Percentiles rank a stretch among this genome's conserved stretches.
Evolutionary conservation across 2,888 invertebrate genomes (phyloP).

Genomic region (Lutraria lutraria): DNA sequence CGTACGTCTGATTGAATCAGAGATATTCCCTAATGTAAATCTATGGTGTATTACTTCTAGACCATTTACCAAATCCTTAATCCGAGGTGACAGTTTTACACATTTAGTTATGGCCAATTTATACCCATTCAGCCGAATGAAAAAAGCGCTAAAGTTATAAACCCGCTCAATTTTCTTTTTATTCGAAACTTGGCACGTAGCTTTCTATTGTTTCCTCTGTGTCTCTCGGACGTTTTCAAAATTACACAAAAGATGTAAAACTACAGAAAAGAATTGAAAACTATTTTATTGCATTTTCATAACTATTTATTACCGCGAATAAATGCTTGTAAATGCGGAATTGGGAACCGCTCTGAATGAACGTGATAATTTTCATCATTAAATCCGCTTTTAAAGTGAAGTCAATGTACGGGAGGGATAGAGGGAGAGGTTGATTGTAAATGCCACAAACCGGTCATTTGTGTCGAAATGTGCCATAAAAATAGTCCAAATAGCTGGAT

Average conservation of each 20-base stretch:
- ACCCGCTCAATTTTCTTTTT: conserved; percentile 47
- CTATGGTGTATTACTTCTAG: conserved; percentile 1
- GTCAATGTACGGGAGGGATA: conserved; percentile 8
- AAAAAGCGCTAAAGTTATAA: conserved; percentile 40
- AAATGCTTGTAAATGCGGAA: conserved; percentile 1
- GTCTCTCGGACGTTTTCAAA: conserved; percentile 21
- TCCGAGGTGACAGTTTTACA: conserved; percentile 53
- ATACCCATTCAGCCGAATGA: conserved; percentile 43
- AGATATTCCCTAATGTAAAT: not conserved
- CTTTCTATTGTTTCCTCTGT: conserved; percentile 31
- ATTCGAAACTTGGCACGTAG: conserved; percentile 42
- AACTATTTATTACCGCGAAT: conserved; percentile 41
- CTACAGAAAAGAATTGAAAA: conserved; percentile 36
- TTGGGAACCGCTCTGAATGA: conserved; percentile 18
- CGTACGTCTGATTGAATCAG: conserved; percentile 15
- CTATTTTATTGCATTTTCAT: conserved; percentile 54
- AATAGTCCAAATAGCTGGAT: not conserved
- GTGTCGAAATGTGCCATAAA: conserved; percentile 42
- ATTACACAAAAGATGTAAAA: conserved; percentile 46
- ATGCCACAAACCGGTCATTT: conserved; percentile 25
- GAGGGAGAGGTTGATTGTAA: conserved; percentile 1
- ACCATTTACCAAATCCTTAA: conserved; percentile 41
- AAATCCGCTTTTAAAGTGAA: conserved; percentile 39
- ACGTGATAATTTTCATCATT: conserved; percentile 44
- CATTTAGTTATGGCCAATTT: conserved; percentile 57